Evolutionary conservation across 2,888 invertebrate genomes (phyloP).

Genomic region (Phymatocera aterrima): DNA sequence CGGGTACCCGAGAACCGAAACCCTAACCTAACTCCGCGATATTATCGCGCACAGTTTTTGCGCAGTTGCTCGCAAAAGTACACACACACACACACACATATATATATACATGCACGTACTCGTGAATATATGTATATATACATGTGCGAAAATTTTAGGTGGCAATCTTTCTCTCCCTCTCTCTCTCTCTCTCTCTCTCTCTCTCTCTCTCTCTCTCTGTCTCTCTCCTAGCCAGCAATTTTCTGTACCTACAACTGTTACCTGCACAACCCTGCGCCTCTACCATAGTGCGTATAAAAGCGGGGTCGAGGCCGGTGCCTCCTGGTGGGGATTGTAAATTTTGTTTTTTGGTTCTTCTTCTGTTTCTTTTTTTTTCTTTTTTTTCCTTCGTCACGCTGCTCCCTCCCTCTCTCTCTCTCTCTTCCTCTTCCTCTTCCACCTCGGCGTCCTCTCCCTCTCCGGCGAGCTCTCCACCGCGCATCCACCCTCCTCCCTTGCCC

Average conservation of each 20-base stretch:
- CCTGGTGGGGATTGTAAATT: too few relatives aligned
- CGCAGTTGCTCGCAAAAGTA: too few relatives aligned
- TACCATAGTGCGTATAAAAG: slow-evolving; percentile 12
- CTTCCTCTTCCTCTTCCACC: slow-evolving; percentile 44
- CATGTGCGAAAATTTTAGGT: slow-evolving; percentile 69
- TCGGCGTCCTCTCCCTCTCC: slow-evolving; percentile 53
- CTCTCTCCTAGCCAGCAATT: too few relatives aligned
- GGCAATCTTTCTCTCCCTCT: slow-evolving; percentile 54
- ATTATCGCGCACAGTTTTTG: too few relatives aligned
- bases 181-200: not conserved
- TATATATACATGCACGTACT: not conserved
- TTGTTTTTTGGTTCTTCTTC: slow-evolving; percentile 50
- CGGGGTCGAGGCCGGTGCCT: too few relatives aligned
- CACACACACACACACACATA: not conserved
- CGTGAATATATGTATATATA: not conserved
- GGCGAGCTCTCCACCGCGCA: slow-evolving; percentile 51
- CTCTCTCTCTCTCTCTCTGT: slow-evolving; percentile 3
- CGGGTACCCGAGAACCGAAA: too few relatives aligned
- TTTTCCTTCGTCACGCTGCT: slow-evolving; percentile 39
- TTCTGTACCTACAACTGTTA: not conserved
- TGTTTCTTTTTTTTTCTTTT: slow-evolving; percentile 39
- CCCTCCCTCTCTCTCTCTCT: slow-evolving; percentile 45
- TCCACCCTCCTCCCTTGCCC: slow-evolving; percentile 50
- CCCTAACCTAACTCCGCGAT: too few relatives aligned
- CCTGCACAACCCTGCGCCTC: not conserved